phyloP scores from a whole-genome alignment of 2,888 invertebrate genomes.

The Dugesia japonica region DNA sequence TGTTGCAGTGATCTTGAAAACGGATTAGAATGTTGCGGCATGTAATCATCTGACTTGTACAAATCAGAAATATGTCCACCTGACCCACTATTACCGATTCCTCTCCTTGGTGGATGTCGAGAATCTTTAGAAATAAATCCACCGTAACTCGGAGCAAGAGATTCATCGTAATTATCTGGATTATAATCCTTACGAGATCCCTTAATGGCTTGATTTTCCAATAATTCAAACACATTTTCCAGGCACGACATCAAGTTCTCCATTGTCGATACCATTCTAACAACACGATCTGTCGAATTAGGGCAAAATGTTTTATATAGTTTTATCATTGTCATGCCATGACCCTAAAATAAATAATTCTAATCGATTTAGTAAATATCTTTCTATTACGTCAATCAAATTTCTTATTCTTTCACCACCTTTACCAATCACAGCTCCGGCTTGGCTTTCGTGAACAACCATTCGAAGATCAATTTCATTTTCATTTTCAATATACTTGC shows the following conservation, averaged over 20 bases:
- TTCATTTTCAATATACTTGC: background rate
- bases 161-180: slow-evolving; percentile 8
- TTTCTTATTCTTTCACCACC: background rate
- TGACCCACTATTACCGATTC: too few relatives aligned
- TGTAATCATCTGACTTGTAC: too few relatives aligned
- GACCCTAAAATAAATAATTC: background rate
- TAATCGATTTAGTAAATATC: background rate
- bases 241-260: background rate
- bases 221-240: background rate
- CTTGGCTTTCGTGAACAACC: background rate
- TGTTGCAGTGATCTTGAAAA: too few relatives aligned
- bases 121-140: slow-evolving; percentile 9
- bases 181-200: background rate
- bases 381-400: background rate
- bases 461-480: background rate
- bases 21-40: too few relatives aligned
- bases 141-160: background rate
- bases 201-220: background rate
- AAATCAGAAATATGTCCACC: too few relatives aligned
- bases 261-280: background rate
- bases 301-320: background rate
- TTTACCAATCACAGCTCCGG: background rate
- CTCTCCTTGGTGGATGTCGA: background rate
- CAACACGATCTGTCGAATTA: background rate
- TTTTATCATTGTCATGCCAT: background rate